phyloP scores from a whole-genome alignment of 2,797 vertebrate genomes.

The Melanotaenia parkinsoni region DNA sequence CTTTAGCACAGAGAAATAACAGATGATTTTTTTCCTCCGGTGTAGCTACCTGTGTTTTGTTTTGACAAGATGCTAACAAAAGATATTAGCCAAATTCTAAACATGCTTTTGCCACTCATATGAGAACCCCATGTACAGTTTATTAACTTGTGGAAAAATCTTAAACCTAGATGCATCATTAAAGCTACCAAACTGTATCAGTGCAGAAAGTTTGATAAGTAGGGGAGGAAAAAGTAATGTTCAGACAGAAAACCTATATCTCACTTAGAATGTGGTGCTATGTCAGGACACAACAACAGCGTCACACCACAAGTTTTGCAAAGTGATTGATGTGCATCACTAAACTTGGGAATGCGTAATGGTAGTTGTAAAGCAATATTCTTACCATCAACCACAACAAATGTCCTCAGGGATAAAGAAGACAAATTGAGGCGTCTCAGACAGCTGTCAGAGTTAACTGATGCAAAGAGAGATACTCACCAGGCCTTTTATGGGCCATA shows the following conservation, averaged over 20 bases:
- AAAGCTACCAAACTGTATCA: background rate
- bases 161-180: background rate
- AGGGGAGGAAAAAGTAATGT: background rate
- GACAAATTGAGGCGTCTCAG: conserved; percentile 63
- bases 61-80: background rate
- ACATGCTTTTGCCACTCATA: background rate
- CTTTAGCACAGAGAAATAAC: background rate
- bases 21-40: background rate
- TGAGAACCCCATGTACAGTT: background rate
- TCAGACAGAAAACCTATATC: background rate
- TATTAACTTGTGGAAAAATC: background rate
- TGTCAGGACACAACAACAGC: background rate
- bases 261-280: conserved; percentile 28
- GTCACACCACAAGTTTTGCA: conserved; percentile 18
- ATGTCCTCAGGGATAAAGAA: conserved; percentile 54
- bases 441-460: conserved; percentile 54
- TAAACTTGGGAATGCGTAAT: conserved; percentile 41
- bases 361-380: conserved; percentile 58
- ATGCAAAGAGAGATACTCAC: conserved; percentile 45
- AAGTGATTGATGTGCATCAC: conserved; percentile 48
- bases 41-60: background rate
- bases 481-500: conserved; percentile 58
- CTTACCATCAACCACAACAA: conserved; percentile 43
- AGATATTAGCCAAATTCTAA: background rate
- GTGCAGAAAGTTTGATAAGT: background rate